Evolutionary conservation across 2,888 invertebrate genomes (phyloP), one percentile per base, ranked within the genome.

Genomic region (Eupeodes latifasciatus): DNA sequence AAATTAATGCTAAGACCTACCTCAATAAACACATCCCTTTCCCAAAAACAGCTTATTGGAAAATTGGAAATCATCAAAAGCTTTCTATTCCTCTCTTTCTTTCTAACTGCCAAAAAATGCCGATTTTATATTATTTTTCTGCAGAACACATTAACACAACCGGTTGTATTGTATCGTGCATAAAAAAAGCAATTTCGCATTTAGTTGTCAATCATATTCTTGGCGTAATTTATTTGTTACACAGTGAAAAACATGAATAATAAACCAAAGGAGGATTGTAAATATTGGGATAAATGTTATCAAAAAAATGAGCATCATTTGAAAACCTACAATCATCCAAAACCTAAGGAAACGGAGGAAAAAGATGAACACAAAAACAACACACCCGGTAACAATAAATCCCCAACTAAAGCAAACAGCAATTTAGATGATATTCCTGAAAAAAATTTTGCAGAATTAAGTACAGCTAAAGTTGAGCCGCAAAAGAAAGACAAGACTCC

Each of bases 281-380:
- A 96, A 94, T 98, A 97, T 92, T 97, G 97, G 74, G 92, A 92
- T 6, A 95, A 96, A 90, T 98, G 98, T 93, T 98, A 97, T 92
- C 97, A 97, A 91, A 96, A 96, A 91, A 98, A 97, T 94, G 94
- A 96, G 0, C 94, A 94, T 0, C 98, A 98, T 94, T 94, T 94
- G 79, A 94, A 95, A 81, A 96, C 96, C 91, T 98, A 95, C 90
- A 97, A 96, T 93, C 98, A 98, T 93, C 97, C 97, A 12, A 19
- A 62, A 19, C 16, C 53, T 5, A 10, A 62, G 16, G n/a, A 64
- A 14, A 75, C 36, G 0, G 62, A 83, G 27, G 78, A 92, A 66
- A 59, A 62, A 27, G 27, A 19, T 16, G 72, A 57, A 66, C 62
- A 80, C 19, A 16, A 14, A 19, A 49, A 62, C 47, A 64, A 66